Evolutionary conservation across 1,140 invertebrate species (phyloP).

Genomic region (Bombus superbus): DNA sequence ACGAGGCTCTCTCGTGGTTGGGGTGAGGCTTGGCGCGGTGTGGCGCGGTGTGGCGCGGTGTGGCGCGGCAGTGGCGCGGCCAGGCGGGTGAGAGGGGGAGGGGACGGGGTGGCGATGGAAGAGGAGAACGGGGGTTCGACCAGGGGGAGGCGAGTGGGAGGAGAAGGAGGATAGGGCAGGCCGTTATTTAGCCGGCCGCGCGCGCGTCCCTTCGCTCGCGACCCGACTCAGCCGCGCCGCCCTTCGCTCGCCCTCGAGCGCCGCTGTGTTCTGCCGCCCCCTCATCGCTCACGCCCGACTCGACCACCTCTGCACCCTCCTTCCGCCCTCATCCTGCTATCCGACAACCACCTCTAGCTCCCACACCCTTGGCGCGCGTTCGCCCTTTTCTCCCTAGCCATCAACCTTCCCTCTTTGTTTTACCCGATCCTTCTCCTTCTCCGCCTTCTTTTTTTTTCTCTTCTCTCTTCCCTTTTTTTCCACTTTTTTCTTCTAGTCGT

Average conservation of each 20-base stretch:
- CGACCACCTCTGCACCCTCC: slow-evolving; percentile 37
- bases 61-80: not conserved
- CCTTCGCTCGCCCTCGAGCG: slow-evolving; percentile 65
- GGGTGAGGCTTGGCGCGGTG: not conserved
- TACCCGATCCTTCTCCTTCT: slow-evolving; percentile 2
- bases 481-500: slow-evolving; percentile 22
- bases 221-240: slow-evolving; percentile 70
- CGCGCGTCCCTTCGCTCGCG: slow-evolving; percentile 70
- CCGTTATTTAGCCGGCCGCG: slow-evolving; percentile 79
- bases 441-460: not conserved
- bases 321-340: slow-evolving; percentile 32
- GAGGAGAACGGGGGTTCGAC: slow-evolving; percentile 51
- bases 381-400: slow-evolving; percentile 27
- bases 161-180: slow-evolving; percentile 75
- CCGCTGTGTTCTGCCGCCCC: slow-evolving; percentile 64
- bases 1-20: not conserved
- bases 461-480: not conserved
- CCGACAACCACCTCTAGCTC: slow-evolving; percentile 50
- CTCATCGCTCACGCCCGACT: slow-evolving; percentile 62
- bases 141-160: slow-evolving; percentile 34
- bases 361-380: slow-evolving; percentile 33
- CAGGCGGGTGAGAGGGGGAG: slow-evolving; percentile 30
- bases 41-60: slow-evolving; percentile 37
- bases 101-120: slow-evolving; percentile 23
- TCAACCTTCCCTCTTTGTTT: slow-evolving; percentile 41